Evolutionary conservation across 2,113 vertebrate species (phyloP), one percentile per base, ranked within the genome.

Genomic region (Lasiurus borealis): DNA sequence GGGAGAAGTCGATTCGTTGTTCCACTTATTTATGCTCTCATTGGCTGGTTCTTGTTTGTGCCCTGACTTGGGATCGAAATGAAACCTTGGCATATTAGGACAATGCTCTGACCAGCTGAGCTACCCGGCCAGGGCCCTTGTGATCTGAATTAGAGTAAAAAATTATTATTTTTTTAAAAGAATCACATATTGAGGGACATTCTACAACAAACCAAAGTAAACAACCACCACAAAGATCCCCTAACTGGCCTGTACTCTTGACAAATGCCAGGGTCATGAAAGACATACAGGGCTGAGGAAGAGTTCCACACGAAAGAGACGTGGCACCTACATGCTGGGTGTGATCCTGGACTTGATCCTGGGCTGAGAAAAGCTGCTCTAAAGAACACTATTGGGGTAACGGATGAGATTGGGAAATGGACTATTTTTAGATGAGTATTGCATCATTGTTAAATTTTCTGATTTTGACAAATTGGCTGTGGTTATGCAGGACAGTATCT

Each of bases 301-400:
- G 18, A n/a, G 15, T n/a, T 85, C 19, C 3, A 0, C 18, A 2
- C 3, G 68, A 48, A 40, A 64, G 50, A 75, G 59, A 3, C 1
- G 0, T 1, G 40, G 15, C 34, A 21, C 2, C 31, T 23, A 11
- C 52, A 68, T 25, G 2, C 10, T 7, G 10, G 0, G 29, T n/a
- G 11, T 14, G 64, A 68, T 3, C 64, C 27, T 31, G 27, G 27
- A 31, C 27, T 62, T 4, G 11, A 40, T 48, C 69, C 85, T 44
- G 52, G 68, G 29, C 6, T 75, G 46, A 13, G n/a, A 72, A 78
- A 50, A 29, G 80, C 13, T 75, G 80, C 12, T 69, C 25, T 68
- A 31, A 66, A 36, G 77, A 76, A 46, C 6, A 8, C 3, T 11
- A 23, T 2, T 44, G 59, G 72, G 89, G 68, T 18, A 85, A 68